phyloP scores from a whole-genome alignment of 1,140 invertebrate species.

The Leptoteleia sp. region DNA sequence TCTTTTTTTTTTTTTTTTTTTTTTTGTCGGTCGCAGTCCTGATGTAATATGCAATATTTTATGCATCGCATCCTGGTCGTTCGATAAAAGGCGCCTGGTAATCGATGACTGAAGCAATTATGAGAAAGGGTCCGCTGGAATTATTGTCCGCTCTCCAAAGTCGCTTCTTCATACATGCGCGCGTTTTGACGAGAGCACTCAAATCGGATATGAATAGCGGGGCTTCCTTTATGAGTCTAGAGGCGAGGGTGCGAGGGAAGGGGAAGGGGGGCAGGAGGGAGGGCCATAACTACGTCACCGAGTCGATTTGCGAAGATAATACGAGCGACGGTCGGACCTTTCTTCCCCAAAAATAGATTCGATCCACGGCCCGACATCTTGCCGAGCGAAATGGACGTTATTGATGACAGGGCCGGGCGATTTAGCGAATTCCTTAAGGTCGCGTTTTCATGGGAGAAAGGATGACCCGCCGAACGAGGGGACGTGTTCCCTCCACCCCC shows the following conservation, averaged over 20 bases:
- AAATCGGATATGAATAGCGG: conserved; percentile 53
- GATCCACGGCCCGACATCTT: not conserved
- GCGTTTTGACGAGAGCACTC: conserved; percentile 43
- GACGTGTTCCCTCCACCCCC: no score
- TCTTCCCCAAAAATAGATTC: conserved; percentile 56
- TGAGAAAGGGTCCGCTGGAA: conserved; percentile 28
- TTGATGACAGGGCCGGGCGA: conserved; percentile 63
- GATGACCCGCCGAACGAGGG: conserved; percentile 22
- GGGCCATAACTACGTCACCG: conserved; percentile 31
- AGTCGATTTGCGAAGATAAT: conserved; percentile 75
- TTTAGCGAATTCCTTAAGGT: conserved; percentile 39
- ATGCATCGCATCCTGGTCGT: conserved; percentile 13
- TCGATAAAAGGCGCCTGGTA: conserved; percentile 38
- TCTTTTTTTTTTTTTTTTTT: no score
- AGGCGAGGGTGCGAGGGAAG: conserved; percentile 8
- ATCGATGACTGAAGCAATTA: conserved; percentile 57
- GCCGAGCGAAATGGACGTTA: conserved; percentile 62
- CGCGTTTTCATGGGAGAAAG: conserved; percentile 33
- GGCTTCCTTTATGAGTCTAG: conserved; percentile 45
- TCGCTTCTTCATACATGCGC: conserved; percentile 42
- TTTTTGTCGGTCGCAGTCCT: conserved; percentile 10
- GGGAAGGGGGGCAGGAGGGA: no score
- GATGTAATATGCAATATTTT: conserved; percentile 46
- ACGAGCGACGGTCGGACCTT: conserved; percentile 53
- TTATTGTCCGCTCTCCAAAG: conserved; percentile 36